A percentile compares a stretch with the other conserved stretches of the same genome.
These are phyloP conservation scores for Scaptomyza montana DNA, from an alignment of 1,140 invertebrate species.

Conservation along the genomic window DNA sequence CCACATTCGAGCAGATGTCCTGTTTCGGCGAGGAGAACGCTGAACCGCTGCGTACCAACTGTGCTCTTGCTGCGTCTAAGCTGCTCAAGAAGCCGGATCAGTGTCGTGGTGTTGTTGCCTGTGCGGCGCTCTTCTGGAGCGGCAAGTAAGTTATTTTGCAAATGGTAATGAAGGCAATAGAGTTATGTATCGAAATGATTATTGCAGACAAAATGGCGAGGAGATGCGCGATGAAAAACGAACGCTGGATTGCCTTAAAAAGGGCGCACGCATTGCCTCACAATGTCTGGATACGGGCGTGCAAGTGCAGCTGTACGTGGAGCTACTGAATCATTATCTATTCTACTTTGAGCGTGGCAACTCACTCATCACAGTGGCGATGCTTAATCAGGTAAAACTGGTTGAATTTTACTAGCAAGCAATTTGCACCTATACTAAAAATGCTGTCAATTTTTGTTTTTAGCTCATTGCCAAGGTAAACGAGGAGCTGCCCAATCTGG, in stretches of 20 bases:
- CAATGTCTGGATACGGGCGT: constrained; percentile 99
- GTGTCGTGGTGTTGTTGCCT: constrained; percentile 94
- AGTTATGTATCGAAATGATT: constrained; percentile 23
- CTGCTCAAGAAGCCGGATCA: constrained; percentile 99
- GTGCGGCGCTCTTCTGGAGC: constrained; percentile 98
- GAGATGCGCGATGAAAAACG: constrained; percentile 93
- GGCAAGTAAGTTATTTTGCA: constrained; percentile 86
- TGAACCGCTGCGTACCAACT: constrained; percentile 97
- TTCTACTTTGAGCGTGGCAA: constrained; percentile 98
- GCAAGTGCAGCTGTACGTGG: constrained; percentile 97
- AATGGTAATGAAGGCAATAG: too few species aligned
- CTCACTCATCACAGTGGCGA: constrained; percentile 88
- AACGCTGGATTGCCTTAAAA: constrained; percentile 97
- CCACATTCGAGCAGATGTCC: constrained; percentile 96
- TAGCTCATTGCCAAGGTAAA: constrained; percentile 96
- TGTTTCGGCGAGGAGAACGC: constrained; percentile 98
- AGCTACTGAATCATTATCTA: constrained; percentile 96
- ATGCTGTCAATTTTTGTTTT: constrained; percentile 66
- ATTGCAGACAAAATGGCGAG: constrained; percentile 85
- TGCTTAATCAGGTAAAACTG: constrained; percentile 85
- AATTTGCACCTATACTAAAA: neutral
- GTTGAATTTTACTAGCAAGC: too few species aligned
- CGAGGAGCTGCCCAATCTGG: constrained; percentile 95
- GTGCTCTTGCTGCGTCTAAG: constrained; percentile 96
- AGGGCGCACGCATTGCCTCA: constrained; percentile 96